Evolutionary conservation across 2,113 vertebrate genomes (phyloP).

Genomic region (Megaceryle maxima): DNA sequence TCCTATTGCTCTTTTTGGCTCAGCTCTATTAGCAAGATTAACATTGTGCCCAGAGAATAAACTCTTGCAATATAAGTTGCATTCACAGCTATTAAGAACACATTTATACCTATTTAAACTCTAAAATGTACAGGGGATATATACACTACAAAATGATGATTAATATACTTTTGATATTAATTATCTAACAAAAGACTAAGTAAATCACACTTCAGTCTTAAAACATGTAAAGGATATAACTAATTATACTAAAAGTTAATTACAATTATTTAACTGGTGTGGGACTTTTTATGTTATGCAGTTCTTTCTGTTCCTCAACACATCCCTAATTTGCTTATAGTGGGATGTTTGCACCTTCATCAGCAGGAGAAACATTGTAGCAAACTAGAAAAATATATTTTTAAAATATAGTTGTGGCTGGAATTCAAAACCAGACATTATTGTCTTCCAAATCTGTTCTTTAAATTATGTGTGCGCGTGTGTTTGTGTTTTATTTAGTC

Average conservation of each 20-base stretch:
- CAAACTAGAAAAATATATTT: background rate
- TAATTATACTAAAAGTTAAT: background rate
- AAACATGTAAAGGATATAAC: background rate
- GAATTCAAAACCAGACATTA: background rate
- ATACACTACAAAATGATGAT: background rate
- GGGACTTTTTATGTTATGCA: background rate
- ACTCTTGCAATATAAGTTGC: background rate
- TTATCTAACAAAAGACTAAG: background rate
- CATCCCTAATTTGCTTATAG: background rate
- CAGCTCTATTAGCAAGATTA: background rate
- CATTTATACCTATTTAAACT: background rate
- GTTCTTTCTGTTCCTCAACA: background rate
- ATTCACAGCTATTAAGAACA: background rate
- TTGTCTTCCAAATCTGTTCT: background rate
- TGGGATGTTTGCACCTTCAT: background rate
- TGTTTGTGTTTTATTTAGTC: background rate
- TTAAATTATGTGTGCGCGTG: background rate
- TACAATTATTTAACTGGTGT: background rate
- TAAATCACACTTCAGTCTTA: background rate
- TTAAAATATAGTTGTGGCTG: background rate
- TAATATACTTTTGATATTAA: background rate
- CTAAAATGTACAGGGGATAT: background rate
- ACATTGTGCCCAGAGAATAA: background rate
- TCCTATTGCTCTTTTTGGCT: background rate
- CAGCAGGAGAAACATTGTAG: background rate